These are phyloP conservation scores for Pachyrhynchus sulphureomaculatus DNA, from an alignment of 1,140 invertebrate genomes.

Conservation along the genomic window DNA sequence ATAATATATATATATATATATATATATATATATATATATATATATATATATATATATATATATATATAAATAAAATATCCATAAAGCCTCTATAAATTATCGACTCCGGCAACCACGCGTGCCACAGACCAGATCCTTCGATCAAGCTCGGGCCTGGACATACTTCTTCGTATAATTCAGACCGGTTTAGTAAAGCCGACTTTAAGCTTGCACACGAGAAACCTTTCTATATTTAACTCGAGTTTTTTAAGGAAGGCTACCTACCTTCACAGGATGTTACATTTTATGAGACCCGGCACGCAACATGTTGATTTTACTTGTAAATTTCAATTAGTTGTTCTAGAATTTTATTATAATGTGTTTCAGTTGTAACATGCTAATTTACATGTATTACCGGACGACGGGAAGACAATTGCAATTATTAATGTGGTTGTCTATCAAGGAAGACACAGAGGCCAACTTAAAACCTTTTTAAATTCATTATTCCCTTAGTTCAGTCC, in stretches of 20 bases:
- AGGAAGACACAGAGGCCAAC: no score
- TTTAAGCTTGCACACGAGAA: not conserved
- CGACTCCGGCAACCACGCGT: no score
- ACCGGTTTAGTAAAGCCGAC: slow-evolving; percentile 6
- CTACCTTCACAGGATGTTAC: not conserved
- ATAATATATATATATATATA: slow-evolving; percentile 1
- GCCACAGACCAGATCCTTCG: not conserved
- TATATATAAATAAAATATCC: not conserved
- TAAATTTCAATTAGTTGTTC: slow-evolving; percentile 28
- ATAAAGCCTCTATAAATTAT: no score
- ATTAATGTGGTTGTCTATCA: no score
- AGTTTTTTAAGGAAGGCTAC: not conserved
- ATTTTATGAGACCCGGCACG: slow-evolving; percentile 2
- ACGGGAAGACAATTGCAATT: no score
- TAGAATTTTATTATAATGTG: slow-evolving; percentile 11
- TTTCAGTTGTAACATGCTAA: no score
- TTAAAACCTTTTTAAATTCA: no score
- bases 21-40: slow-evolving; percentile 7
- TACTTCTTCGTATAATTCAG: slow-evolving; percentile 6
- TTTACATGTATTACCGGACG: no score
- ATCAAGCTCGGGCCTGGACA: slow-evolving; percentile 3
- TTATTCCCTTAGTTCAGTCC: no score
- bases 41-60: slow-evolving; percentile 7
- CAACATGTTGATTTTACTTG: slow-evolving; percentile 32
- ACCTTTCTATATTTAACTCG: not conserved